Conservation (phyloP, 2,113 vertebrate genomes). For the Talpa occidentalis region DNA sequence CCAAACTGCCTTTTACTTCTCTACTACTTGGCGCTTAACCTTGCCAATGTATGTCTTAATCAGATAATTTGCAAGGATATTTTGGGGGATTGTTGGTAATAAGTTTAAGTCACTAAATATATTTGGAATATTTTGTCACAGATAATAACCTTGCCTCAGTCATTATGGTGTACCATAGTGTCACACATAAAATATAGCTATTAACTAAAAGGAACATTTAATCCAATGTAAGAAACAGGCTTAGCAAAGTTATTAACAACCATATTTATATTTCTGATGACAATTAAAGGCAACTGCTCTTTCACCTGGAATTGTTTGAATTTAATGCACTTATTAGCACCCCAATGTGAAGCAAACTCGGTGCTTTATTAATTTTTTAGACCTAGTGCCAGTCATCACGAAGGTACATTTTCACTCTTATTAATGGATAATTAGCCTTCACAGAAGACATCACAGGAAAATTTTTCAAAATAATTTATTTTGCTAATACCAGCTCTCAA, state of each 20-base stretch:
- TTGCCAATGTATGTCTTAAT: neutral
- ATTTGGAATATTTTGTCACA: neutral
- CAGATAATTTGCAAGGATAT: neutral
- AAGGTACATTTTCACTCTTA: neutral
- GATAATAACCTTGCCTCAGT: neutral
- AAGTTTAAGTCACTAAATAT: neutral
- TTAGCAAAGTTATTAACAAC: neutral
- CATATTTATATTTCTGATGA: slow-evolving; percentile 20
- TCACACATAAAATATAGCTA: neutral
- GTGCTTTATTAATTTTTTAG: neutral
- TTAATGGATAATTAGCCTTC: slow-evolving; percentile 12
- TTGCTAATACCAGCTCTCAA: neutral
- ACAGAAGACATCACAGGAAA: neutral
- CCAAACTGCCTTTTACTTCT: slow-evolving; percentile 14
- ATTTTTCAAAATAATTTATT: neutral
- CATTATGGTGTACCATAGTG: neutral
- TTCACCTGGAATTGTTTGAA: slow-evolving; percentile 30
- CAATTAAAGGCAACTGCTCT: slow-evolving; percentile 10
- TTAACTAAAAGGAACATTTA: slow-evolving; percentile 26
- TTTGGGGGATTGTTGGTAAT: neutral
- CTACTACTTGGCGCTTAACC: neutral
- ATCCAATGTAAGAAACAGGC: slow-evolving; percentile 28
- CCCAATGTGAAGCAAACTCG: neutral
- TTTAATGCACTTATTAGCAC: neutral
- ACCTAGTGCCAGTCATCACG: neutral